phyloP scores from a whole-genome alignment of 2,888 invertebrate genomes.

The Ichneumoninae sp. region DNA sequence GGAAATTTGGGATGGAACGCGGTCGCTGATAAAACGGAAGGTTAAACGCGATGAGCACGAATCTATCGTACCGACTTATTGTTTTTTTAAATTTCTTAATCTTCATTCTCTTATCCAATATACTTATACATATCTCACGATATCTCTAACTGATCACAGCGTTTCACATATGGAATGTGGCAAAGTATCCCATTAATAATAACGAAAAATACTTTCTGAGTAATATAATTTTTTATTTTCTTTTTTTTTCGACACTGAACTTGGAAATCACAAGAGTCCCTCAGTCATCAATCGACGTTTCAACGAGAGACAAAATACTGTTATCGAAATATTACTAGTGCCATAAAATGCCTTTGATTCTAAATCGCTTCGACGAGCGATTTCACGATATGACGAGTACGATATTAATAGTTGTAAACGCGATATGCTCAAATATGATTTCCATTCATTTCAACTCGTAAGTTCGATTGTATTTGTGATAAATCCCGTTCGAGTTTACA shows the following conservation, averaged over 20 bases:
- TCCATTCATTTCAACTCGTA: background rate
- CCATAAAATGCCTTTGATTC: conserved; percentile 23
- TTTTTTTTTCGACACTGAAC: conserved; percentile 13
- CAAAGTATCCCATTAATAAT: conserved; percentile 58
- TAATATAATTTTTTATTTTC: conserved; percentile 9
- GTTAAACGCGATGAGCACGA: conserved; percentile 33
- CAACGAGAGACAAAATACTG: conserved; percentile 31
- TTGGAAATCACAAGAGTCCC: conserved; percentile 14
- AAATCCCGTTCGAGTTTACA: background rate
- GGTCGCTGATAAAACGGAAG: conserved; percentile 31
- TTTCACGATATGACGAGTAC: conserved; percentile 51
- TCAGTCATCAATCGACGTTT: background rate
- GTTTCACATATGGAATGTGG: conserved; percentile 72
- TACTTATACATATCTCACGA: conserved; percentile 55
- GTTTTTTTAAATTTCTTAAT: conserved; percentile 20
- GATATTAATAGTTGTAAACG: conserved; percentile 32
- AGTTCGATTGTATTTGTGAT: background rate
- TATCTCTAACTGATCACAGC: conserved; percentile 71
- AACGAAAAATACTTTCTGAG: conserved; percentile 64
- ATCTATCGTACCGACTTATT: conserved; percentile 25
- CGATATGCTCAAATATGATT: conserved; percentile 52
- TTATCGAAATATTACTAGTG: conserved; percentile 26
- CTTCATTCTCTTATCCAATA: conserved; percentile 53
- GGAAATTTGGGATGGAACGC: conserved; percentile 18
- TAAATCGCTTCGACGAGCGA: conserved; percentile 5